Evolutionary conservation across 2,113 vertebrate species (phyloP), one percentile per base, ranked within the genome.

Genomic region (Aegypius monachus): DNA sequence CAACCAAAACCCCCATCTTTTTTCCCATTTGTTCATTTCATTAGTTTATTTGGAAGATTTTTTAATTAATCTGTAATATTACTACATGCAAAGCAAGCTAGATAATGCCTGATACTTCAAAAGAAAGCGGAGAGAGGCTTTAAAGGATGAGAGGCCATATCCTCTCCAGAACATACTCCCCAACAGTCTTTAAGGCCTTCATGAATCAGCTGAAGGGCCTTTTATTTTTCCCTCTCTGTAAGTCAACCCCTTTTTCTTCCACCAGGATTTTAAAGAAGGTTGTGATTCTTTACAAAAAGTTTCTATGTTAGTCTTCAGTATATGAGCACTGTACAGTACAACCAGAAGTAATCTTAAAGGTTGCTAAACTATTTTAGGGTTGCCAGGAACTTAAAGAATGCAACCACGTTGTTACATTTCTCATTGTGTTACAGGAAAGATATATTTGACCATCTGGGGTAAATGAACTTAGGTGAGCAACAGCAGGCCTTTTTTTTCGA

Each of bases 1-100:
- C 22, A 29, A 40, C 5, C 5, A n/a, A 16, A 3, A 0, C 7
- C 2, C 12, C 4, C 6, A 9, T 50, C 8, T 45, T 58, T 88
- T 42, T 86, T 48, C 4, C 36, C 17, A 34, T 5, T 20, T 90
- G 9, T 74, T 77, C 1, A 27, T 81, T 71, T 77, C 7, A 25
- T 63, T 72, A 19, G 20, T 45, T 84, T 40, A 63, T 52, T 66
- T 65, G 31, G 26, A 72, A 12, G 56, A 7, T 16, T 81, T 86
- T 65, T 72, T 7, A 2, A 55, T 6, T 26, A 7, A 29, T 85
- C 14, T 75, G 1, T 78, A 45, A 6, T 75, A 47, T 58, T 74
- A 11, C 3, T 40, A 5, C 36, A 67, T 93, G 23, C 34, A 75
- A 86, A 71, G 27, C 29, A 62, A 73, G 14, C 17, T 34, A 55